A percentile compares a stretch with the other conserved stretches of the same genome.
Evolutionary conservation across 2,888 invertebrate species (phyloP).

Genomic region (Cylindroiulus punctatus): DNA sequence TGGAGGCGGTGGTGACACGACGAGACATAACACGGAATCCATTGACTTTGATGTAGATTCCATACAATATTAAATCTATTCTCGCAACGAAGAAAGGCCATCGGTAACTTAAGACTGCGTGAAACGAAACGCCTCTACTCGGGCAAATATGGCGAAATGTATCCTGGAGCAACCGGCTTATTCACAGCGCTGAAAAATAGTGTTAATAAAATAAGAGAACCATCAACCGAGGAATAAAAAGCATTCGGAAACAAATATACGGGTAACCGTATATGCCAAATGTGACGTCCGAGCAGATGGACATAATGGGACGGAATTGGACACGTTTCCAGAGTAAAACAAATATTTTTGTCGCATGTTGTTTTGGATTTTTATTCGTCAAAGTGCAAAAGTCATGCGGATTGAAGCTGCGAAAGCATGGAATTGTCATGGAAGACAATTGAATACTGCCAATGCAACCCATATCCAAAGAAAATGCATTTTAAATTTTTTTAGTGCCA

Average conservation of each 20-base stretch:
- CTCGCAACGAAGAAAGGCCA: constrained; percentile 2
- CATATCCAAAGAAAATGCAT: too few relatives aligned
- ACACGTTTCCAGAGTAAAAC: not conserved
- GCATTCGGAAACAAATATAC: not conserved
- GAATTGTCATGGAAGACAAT: too few relatives aligned
- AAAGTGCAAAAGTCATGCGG: not conserved
- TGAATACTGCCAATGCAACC: too few relatives aligned
- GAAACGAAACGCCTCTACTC: not conserved
- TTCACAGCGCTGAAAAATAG: not conserved
- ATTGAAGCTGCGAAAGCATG: not conserved
- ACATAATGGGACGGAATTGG: not conserved
- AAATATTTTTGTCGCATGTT: too few relatives aligned
- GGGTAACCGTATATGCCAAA: not conserved
- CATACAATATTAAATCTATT: constrained; percentile 11
- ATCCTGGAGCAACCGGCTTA: not conserved
- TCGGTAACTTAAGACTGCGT: not conserved
- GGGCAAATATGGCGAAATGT: not conserved
- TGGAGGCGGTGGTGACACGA: not conserved
- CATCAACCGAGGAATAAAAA: not conserved
- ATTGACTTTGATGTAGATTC: constrained; percentile 42
- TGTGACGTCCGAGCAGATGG: constrained; percentile 22
- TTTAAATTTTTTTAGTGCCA: too few relatives aligned
- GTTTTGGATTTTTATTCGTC: not conserved
- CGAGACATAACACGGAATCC: constrained; percentile 11
- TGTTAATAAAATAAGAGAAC: constrained; percentile 38